A percentile compares a stretch with the other conserved stretches of the same genome.
Conservation (phyloP, 2,113 vertebrate genomes). For the Centropristis striata region DNA sequence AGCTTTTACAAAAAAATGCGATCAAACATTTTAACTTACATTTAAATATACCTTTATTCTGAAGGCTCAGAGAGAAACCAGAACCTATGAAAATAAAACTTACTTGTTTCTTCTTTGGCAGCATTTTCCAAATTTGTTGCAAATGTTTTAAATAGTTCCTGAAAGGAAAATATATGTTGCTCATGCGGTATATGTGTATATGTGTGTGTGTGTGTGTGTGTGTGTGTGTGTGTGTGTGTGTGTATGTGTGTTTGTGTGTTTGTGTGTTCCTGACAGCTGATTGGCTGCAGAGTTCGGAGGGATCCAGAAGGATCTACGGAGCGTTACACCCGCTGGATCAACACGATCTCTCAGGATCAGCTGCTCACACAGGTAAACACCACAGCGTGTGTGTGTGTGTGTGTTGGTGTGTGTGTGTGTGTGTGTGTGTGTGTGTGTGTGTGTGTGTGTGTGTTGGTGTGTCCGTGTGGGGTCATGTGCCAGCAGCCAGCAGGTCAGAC, state of each 20-base stretch:
- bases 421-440: slow-evolving; percentile 6
- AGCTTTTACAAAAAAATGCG: too few species aligned
- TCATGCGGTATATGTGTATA: slow-evolving; percentile 22
- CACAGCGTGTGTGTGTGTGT: neutral
- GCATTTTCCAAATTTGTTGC: neutral
- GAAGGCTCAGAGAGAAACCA: neutral
- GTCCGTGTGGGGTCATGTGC: slow-evolving; percentile 66
- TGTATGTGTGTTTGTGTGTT: slow-evolving; percentile 24
- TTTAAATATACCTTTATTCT: too few species aligned
- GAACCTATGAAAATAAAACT: neutral
- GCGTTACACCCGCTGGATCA: slow-evolving; percentile 97
- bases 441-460: slow-evolving; percentile 27
- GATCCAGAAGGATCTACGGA: slow-evolving; percentile 90
- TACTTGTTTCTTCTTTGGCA: neutral
- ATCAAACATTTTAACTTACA: too few species aligned
- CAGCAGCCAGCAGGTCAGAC: slow-evolving; percentile 63
- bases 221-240: slow-evolving; percentile 44
- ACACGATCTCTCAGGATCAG: slow-evolving; percentile 88
- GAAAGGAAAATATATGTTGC: neutral
- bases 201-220: slow-evolving; percentile 36
- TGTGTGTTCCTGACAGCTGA: slow-evolving; percentile 84
- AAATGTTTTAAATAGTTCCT: neutral
- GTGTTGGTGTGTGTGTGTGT: neutral
- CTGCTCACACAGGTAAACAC: slow-evolving; percentile 92
- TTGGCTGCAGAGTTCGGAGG: slow-evolving; percentile 91